Conservation (phyloP, 2,888 invertebrate genomes). For the Anagyrus pseudococci region DNA sequence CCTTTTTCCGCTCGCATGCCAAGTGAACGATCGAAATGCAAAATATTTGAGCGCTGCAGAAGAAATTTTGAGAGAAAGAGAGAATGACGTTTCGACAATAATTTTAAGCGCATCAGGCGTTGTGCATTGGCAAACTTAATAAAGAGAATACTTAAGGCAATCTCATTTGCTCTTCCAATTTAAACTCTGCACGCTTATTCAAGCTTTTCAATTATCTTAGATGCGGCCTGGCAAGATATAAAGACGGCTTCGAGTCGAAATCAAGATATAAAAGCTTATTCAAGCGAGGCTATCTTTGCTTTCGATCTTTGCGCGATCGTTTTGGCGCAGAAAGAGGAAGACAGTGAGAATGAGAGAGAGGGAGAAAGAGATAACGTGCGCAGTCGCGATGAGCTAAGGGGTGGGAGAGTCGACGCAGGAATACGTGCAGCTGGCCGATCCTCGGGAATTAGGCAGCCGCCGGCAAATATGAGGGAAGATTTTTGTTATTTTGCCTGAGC, state of each 20-base stretch:
- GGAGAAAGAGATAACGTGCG: background rate
- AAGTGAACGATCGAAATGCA: too few relatives aligned
- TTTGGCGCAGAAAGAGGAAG: slow-evolving; percentile 2
- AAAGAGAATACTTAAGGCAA: too few relatives aligned
- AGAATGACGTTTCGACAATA: too few relatives aligned
- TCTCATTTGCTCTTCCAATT: too few relatives aligned
- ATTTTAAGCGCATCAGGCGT: too few relatives aligned
- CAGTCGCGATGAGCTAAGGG: too few relatives aligned
- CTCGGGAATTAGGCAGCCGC: slow-evolving; percentile 15
- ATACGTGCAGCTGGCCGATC: slow-evolving; percentile 24
- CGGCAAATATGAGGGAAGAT: slow-evolving; percentile 15
- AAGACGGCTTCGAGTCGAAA: background rate
- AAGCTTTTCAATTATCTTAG: background rate
- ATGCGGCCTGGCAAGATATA: background rate
- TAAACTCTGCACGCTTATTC: too few relatives aligned
- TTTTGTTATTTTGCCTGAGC: background rate
- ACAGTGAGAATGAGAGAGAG: too few relatives aligned
- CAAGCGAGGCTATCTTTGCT: slow-evolving; percentile 10
- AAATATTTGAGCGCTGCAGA: too few relatives aligned
- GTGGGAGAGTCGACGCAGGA: background rate
- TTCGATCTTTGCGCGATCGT: slow-evolving; percentile 1
- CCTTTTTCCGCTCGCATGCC: too few relatives aligned
- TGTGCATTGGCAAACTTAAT: too few relatives aligned
- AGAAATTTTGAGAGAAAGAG: too few relatives aligned
- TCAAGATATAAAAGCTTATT: slow-evolving; percentile 20